phyloP scores from a whole-genome alignment of 2,113 vertebrate species.

The Tyto alba region DNA sequence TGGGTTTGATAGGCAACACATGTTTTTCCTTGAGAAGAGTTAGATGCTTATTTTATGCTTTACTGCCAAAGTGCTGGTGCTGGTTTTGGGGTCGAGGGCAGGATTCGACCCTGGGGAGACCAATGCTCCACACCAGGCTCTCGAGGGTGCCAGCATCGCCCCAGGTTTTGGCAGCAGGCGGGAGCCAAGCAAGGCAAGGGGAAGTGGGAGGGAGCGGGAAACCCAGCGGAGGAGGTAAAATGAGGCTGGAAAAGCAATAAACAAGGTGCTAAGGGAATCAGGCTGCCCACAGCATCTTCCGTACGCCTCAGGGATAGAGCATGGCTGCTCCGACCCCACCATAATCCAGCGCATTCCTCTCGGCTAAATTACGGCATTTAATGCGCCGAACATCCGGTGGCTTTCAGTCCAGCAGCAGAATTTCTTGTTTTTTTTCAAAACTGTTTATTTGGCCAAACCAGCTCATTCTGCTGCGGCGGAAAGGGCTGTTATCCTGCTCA shows the following conservation, averaged over 20 bases:
- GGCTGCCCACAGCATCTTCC: background rate
- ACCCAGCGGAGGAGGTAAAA: background rate
- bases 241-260: slow-evolving; percentile 25
- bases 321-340: background rate
- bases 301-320: background rate
- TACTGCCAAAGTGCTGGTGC: background rate
- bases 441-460: slow-evolving; percentile 13
- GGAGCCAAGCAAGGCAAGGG: background rate
- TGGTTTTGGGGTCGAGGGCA: background rate
- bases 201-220: background rate
- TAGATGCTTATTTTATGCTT: background rate
- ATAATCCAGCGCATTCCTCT: background rate
- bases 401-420: background rate
- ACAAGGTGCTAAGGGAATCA: slow-evolving; percentile 16
- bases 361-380: background rate
- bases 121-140: accelerated
- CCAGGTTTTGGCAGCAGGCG: background rate
- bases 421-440: slow-evolving; percentile 28
- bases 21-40: background rate
- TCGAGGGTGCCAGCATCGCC: background rate
- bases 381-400: background rate
- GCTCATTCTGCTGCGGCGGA: background rate
- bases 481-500: background rate
- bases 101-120: background rate
- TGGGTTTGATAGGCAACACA: background rate